Evolutionary conservation across 1,140 invertebrate genomes (phyloP), one percentile per base, ranked within the genome.

Genomic region (Achroia grisella): DNA sequence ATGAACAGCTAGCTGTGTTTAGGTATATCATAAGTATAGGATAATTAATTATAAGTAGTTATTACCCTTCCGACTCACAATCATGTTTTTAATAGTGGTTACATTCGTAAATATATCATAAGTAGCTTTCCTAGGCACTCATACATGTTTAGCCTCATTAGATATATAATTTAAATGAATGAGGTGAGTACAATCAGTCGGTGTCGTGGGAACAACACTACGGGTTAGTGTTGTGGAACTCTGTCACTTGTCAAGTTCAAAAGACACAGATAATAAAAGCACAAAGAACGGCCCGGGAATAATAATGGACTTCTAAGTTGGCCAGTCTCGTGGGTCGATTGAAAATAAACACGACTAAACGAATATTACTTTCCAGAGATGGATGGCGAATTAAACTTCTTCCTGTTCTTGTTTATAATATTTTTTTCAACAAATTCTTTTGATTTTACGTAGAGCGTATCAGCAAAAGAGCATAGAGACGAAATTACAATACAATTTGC

Each of bases 111-210:
- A 75, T 66, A 68, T 79, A 77, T 78, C 74, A 77, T 83, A 83
- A 83, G 71, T 80, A 69, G 71, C 71, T 54, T 80, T 72, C 57
- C 69, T 79, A 83, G 79, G 79, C 79, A 81, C 79, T 83, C 68
- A 44, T 75, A 74, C 55, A 71, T 58, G 56, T 59, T n/a, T 71
- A 80, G 73, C 79, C 73, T 79, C 70, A 37, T 47, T 58, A 58
- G 49, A 44, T 65, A 61, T 62, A 58, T 15, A 23, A 23, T 23
- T 23, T 23, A 37, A 37, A 14, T 37, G 35, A 37, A 37, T n/a
- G 17, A 17, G 35, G n/a, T 37, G 35, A 17, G 14, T 34, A 23
- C 17, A 23, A 23, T 23, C 17, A 23, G 17, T 65, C 65, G 52
- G 48, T 63, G 34, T 45, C 30, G 34, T 39, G 40, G 33, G 42